phyloP scores from a whole-genome alignment of 2,888 invertebrate species.

The Agrypnus murinus region DNA sequence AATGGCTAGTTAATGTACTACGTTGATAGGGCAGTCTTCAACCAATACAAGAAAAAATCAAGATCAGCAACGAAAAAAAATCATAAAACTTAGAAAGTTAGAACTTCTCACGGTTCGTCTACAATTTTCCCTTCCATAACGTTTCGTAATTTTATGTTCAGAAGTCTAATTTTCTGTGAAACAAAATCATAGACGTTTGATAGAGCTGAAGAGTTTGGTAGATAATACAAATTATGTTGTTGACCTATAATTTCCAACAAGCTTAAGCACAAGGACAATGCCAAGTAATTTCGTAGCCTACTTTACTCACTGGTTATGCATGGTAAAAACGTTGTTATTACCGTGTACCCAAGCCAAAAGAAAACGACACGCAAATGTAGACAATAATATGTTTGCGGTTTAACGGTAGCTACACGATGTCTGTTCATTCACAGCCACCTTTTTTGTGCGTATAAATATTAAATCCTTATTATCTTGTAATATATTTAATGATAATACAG shows the following conservation, averaged over 20 bases:
- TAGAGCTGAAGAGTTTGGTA: conserved; percentile 27
- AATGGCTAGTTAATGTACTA: too few relatives aligned
- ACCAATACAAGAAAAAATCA: neutral
- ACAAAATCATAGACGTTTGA: conserved; percentile 29
- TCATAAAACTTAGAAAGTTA: conserved; percentile 24
- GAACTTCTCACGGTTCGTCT: conserved; percentile 36
- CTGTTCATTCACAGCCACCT: conserved; percentile 42
- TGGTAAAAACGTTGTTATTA: conserved; percentile 48
- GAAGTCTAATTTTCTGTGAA: conserved; percentile 37
- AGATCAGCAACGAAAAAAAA: conserved; percentile 2
- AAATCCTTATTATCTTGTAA: conserved; percentile 1
- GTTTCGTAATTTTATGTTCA: conserved; percentile 30
- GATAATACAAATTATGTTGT: conserved; percentile 42
- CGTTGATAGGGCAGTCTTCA: too few relatives aligned
- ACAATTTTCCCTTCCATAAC: conserved; percentile 19
- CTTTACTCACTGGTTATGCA: conserved; percentile 48
- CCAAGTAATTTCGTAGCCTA: conserved; percentile 44
- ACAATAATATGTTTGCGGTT: conserved; percentile 49
- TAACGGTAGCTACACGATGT: conserved; percentile 45
- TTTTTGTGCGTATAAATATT: conserved; percentile 39
- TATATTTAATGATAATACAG: conserved; percentile 35
- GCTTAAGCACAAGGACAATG: conserved; percentile 50
- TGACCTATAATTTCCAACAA: conserved; percentile 48
- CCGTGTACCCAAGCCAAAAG: conserved; percentile 37
- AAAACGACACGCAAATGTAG: conserved; percentile 44